Evolutionary conservation across 2,888 invertebrate species (phyloP), one percentile per base, ranked within the genome.

Genomic region (Torymus tubicola): DNA sequence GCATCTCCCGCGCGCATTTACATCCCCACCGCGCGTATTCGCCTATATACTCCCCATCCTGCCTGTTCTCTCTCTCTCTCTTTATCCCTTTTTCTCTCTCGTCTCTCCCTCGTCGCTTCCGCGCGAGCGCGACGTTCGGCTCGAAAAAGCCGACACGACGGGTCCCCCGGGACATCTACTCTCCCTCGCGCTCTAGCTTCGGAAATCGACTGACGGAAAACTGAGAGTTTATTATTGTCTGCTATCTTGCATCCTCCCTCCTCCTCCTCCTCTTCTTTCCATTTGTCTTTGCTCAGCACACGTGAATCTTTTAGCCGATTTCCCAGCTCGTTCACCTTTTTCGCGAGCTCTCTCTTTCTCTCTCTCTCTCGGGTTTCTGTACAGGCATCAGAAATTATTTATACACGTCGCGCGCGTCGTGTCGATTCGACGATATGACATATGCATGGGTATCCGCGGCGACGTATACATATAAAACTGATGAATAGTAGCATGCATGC

Each of bases 181-280:
- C 14, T 53, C 53, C 70, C 42, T 42, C 8, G 42, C 42, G 42
- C 42, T 42, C 42, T 42, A 68, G 72, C 55, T 68, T 78, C 61
- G 78, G 63, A 68, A 74, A 72, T 77, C 61, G 57, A 74, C 16
- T 11, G 71, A 69, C 58, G 53, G 57, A 77, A 71, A 58, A 74
- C 73, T 60, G 69, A 31, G 68, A 69, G 69, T 80, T 80, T 80
- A 80, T 70, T 70, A 65, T 70, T 63, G 21, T 67, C n/a, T 58
- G 21, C 50, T 42, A 42, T 8, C 42, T 42, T 8, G 8, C 42
- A 42, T 42, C 8, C 11, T 12, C 10, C 8, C 53, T 14, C 52
- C 21, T 3, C n/a, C 5, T 52, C 12, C 21, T 21, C n/a, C 0
- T 4, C 8, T 8, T 42, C 42, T 42, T 42, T 42, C 42, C 42